Evolutionary conservation across 2,888 invertebrate species (phyloP), one percentile per base, ranked within the genome.

Genomic region (Plagodis dolabraria): DNA sequence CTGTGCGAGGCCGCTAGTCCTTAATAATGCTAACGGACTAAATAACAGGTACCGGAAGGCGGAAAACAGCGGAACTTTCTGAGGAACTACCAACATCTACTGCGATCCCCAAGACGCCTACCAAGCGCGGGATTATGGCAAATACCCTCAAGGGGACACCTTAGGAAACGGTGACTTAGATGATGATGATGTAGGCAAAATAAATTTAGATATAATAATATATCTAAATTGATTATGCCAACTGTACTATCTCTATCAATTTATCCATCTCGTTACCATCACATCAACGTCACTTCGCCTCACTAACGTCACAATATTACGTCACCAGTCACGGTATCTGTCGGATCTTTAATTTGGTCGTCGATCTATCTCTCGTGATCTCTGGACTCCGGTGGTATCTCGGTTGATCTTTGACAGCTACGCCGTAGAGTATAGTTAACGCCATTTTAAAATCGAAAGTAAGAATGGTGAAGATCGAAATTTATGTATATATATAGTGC

Each of bases 231-330:
- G 1, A 22, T 51, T 60, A 45, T 54, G 4, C 56, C 34, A 34
- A 22, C 64, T 0, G 56, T 61, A 64, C 60, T 53, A 33, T 54
- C 35, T 40, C 33, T 34, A 46, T 50, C 57, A 38, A 12, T 57
- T 10, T 22, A 47, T 42, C 12, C n/a, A 45, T 33, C 53, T 58
- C 57, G 47, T 51, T 57, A 52, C 44, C 38, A 9, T 42, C 45
- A 44, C 51, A 63, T 65, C 55, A 63, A 48, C 53, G 64, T 67
- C 61, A 57, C n/a, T 36, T 33, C 49, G 62, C 63, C 63, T 53
- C 49, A 22, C 47, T 48, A 49, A 53, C 43, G 64, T 63, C 64
- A 56, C 59, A 53, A 61, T 52, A 60, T 67, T 61, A 56, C 65
- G 57, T 57, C 61, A 63, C 53, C 46, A 40, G 38, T 55, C 49